These are phyloP conservation scores for Erithacus rubecula DNA, from an alignment of 2,797 vertebrate species.

Conservation along the genomic window DNA sequence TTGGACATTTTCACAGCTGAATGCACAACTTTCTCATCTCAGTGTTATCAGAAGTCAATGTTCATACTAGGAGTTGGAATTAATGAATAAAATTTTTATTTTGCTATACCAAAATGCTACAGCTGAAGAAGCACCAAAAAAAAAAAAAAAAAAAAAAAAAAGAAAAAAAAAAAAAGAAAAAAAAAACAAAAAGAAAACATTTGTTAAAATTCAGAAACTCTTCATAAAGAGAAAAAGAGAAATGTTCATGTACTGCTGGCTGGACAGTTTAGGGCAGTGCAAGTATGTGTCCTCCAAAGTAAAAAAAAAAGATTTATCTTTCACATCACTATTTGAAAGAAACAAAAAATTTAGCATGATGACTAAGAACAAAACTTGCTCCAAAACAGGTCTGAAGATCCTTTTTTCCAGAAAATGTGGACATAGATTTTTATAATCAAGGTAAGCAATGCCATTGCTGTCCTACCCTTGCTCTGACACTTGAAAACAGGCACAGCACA, in stretches of 20 bases:
- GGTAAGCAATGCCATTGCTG: background rate
- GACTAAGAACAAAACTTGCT: background rate
- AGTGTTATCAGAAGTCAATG: background rate
- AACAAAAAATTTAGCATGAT: background rate
- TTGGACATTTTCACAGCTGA: conserved; percentile 4
- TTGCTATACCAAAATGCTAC: background rate
- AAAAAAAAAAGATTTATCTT: background rate
- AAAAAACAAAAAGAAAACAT: background rate
- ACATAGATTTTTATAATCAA: background rate
- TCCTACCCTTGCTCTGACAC: background rate
- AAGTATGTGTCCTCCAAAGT: background rate
- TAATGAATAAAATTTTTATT: background rate
- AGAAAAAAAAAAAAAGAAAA: background rate
- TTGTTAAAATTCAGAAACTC: background rate
- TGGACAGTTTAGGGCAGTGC: background rate
- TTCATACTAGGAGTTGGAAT: background rate
- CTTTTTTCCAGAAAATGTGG: background rate
- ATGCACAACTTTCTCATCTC: background rate
- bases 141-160: too few species aligned
- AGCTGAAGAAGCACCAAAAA: background rate
- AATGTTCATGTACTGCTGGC: background rate
- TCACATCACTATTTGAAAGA: background rate
- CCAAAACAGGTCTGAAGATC: background rate
- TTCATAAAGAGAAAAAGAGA: background rate
- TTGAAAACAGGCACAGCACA: background rate